Evolutionary conservation across 64 coral and sea anemone species (phyloP), one percentile per base, ranked within the genome.

Genomic region (Astreopora myriophthalma): DNA sequence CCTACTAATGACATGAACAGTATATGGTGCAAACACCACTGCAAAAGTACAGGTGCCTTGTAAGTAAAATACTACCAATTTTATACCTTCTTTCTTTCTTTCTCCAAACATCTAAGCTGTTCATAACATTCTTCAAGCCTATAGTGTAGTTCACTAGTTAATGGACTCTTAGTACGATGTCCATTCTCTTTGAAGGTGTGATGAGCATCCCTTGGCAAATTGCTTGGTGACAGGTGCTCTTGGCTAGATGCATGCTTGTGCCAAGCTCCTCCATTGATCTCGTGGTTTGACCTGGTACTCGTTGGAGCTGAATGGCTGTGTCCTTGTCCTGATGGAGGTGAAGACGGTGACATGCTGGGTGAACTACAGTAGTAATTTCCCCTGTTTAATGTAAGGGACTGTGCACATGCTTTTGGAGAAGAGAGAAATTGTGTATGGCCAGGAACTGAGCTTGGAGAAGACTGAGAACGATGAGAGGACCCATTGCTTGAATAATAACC

Each of bases 91-190:
- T 88, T 95, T 23, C 97, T 74, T 60, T 99, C 97, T 48, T 94
- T 95, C 65, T 99, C 97, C 34, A 99, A 70, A 76, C 84, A 79
- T 49, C 97, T 83, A 1, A 99, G 85, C 60, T 95, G 97, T 79
- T 99, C 97, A 84, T 93, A 99, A 65, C 97, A 99, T 74, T 99
- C 91, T 84, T 99, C 97, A 62, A 99, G 73, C 76, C 87, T 86
- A 8, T 83, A 69, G 37, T 99, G 91, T 30, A 99, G 63, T 71
- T 99, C 97, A 85, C 87, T 96, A 24, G 86, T 93, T 20, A 95
- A 80, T 49, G 91, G 91, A 69, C 87, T 95, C 13, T 90, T 92
- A 8, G 66, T 92, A 69, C 94, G 48, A 32, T 73, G 67, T 17
- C 92, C 79, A 92, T 75, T 70, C 30, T 93, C 90, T 66, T 71